Conservation (phyloP, 1,140 invertebrate genomes). For the Dinothrombium tinctorium region DNA sequence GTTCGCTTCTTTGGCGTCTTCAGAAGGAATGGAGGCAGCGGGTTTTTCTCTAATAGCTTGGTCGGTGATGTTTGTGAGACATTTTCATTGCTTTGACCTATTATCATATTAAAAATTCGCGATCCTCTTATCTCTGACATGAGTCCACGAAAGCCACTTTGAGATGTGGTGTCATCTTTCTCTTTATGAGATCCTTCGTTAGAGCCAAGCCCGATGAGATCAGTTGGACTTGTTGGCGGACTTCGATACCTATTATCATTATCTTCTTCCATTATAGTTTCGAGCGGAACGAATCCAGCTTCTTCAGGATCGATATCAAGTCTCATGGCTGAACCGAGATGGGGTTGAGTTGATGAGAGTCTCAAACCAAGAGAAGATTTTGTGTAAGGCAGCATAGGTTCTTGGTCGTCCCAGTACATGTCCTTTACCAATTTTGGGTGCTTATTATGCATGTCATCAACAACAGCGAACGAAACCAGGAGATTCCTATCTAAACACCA, state of each 20-base stretch:
- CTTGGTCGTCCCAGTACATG: slow-evolving; percentile 23
- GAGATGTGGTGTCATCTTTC: slow-evolving; percentile 5
- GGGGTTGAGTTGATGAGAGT: slow-evolving; percentile 15
- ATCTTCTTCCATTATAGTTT: slow-evolving; percentile 15
- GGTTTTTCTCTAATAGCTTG: too few species aligned
- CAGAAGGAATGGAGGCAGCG: slow-evolving; percentile 2
- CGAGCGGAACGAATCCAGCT: slow-evolving; percentile 16
- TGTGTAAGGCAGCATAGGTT: slow-evolving; percentile 22
- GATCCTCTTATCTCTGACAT: slow-evolving; percentile 10
- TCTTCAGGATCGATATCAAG: slow-evolving; percentile 16
- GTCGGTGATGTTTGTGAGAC: neutral
- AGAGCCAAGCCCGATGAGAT: slow-evolving; percentile 1
- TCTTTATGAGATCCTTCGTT: neutral
- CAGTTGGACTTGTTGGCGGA: slow-evolving; percentile 11
- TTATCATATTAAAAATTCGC: slow-evolving; percentile 14
- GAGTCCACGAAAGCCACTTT: slow-evolving; percentile 9
- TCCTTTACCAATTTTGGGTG: slow-evolving; percentile 18
- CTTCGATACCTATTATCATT: slow-evolving; percentile 14
- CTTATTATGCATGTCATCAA: slow-evolving; percentile 15
- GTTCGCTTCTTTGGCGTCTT: slow-evolving; percentile 8
- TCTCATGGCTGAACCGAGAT: slow-evolving; percentile 17
- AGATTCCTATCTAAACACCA: slow-evolving; percentile 15
- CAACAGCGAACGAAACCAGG: slow-evolving; percentile 14
- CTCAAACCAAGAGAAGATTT: slow-evolving; percentile 15
- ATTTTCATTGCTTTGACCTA: slow-evolving; percentile 9